Base-by-base conservation (phyloP, 2,888 invertebrate species). In the Pseudococcus jackbeardsleyi region DNA sequence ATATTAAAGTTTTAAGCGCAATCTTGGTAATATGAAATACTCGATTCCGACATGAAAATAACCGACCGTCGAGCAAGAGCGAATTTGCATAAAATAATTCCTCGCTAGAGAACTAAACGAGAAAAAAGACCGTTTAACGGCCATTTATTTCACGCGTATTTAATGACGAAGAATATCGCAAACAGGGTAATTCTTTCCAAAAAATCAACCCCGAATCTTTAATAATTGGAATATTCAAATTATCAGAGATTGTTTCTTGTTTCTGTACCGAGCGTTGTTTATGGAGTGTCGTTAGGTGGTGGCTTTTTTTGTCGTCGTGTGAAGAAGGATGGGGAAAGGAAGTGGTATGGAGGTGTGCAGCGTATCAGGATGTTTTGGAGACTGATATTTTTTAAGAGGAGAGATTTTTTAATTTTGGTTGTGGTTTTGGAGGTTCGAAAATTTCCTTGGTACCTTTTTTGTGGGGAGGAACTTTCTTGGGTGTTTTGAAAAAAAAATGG, bases 61-160 rank as follows among this genome's bases (percentile, higher is more conserved):
- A 82, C 79, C 79, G 11, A 46, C 9, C 19, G 79, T 17, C 46
- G 79, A 46, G 79, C 79, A 12, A 33, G 39, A 72, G 26, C 0
- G 42, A 82, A 82, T 82, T 82, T 82, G 79, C 79, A 82, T 82
- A 82, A 82, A 82, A 82, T 82, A 82, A 82, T 82, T 82, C 79
- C 42, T 82, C 17, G 77, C 79, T 0, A 7, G 79, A 82, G 79
- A 82, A 46, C 79, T 19, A 82, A 82, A 82, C 79, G 79, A 82
- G 79, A 82, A 82, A 82, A 72, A 82, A 46, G 39, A 82, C 7
- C 79, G 79, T 82, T 82, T 82, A 82, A 82, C 42, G 79, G 46
- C 42, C 79, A 82, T 82, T 82, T 82, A 82, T 82, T 82, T 82
- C 46, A 46, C 46, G 46, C 79, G 79, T 82, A 82, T 82, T 82